Percentiles rank a stretch among this genome's conserved stretches.
Conservation (phyloP, 1,140 invertebrate species). For the Penaeus vannamei region DNA sequence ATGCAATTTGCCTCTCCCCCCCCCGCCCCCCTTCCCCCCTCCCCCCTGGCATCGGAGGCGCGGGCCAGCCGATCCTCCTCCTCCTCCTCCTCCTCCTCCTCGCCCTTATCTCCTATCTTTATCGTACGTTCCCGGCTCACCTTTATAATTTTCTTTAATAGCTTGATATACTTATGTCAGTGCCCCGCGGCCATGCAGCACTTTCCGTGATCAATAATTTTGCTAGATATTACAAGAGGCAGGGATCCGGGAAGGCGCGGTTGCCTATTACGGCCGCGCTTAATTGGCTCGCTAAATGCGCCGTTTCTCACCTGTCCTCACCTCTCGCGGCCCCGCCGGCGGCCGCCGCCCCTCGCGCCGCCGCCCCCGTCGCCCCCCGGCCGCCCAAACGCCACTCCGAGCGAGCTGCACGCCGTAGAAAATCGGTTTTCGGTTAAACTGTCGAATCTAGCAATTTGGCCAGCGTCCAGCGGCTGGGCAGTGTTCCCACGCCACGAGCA, state of each 20-base stretch:
- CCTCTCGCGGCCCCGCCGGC: too few relatives aligned
- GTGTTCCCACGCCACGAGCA: slow-evolving; percentile 16
- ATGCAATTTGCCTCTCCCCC: too few relatives aligned
- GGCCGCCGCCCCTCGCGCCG: too few relatives aligned
- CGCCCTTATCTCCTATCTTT: not conserved
- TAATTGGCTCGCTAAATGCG: too few relatives aligned
- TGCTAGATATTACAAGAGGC: slow-evolving; percentile 22
- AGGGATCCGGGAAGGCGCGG: slow-evolving; percentile 13
- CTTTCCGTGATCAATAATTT: slow-evolving; percentile 28
- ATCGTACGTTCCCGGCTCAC: not conserved
- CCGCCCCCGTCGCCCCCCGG: too few relatives aligned
- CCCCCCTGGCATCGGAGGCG: not conserved
- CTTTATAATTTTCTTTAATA: slow-evolving; percentile 36
- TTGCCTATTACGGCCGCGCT: not conserved
- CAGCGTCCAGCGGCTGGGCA: slow-evolving; percentile 5
- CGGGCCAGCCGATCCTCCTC: not conserved
- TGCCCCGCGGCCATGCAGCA: slow-evolving; percentile 21
- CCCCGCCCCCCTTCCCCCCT: too few relatives aligned
- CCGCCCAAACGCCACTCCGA: too few relatives aligned
- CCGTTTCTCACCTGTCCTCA: too few relatives aligned
- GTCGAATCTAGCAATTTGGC: not conserved
- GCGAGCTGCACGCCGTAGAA: too few relatives aligned
- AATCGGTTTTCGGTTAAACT: too few relatives aligned
- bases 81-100: not conserved
- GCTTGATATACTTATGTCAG: slow-evolving; percentile 31